Percentiles rank a stretch among this genome's conserved stretches.
phyloP scores from a whole-genome alignment of 2,888 invertebrate genomes.

The Polyploca ridens region DNA sequence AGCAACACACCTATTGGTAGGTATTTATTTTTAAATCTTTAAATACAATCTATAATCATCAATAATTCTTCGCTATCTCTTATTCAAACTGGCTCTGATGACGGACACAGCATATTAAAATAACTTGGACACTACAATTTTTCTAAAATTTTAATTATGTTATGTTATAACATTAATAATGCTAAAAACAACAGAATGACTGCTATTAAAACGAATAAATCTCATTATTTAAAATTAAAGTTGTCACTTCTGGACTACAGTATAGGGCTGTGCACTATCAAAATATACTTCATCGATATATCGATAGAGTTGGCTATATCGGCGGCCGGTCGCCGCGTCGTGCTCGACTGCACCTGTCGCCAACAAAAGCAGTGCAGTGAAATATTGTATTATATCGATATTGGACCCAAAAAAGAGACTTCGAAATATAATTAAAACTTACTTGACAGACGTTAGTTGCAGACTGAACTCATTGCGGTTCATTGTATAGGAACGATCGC shows the following conservation, averaged over 20 bases:
- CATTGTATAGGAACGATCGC: too few relatives aligned
- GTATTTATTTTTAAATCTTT: too few relatives aligned
- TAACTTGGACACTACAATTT: neutral
- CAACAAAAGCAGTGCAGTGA: constrained; percentile 48
- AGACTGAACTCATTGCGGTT: too few relatives aligned
- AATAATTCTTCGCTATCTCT: too few relatives aligned
- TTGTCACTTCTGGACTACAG: constrained; percentile 38
- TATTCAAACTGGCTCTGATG: too few relatives aligned
- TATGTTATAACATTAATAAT: neutral
- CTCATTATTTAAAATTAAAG: neutral
- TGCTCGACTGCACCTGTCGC: constrained; percentile 71
- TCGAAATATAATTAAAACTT: too few relatives aligned
- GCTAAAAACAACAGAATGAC: neutral
- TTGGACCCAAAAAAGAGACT: too few relatives aligned
- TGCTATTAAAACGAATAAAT: neutral
- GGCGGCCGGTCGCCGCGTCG: constrained; percentile 37
- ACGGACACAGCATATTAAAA: too few relatives aligned
- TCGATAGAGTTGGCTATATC: constrained; percentile 50
- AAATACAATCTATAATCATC: too few relatives aligned
- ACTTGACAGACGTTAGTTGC: too few relatives aligned
- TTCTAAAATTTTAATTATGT: neutral
- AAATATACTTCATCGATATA: constrained; percentile 72
- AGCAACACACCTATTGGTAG: too few relatives aligned
- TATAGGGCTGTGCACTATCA: constrained; percentile 53
- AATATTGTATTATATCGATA: constrained; percentile 47